Evolutionary conservation across 2,888 invertebrate species (phyloP).

Genomic region (Gerris lacustris): DNA sequence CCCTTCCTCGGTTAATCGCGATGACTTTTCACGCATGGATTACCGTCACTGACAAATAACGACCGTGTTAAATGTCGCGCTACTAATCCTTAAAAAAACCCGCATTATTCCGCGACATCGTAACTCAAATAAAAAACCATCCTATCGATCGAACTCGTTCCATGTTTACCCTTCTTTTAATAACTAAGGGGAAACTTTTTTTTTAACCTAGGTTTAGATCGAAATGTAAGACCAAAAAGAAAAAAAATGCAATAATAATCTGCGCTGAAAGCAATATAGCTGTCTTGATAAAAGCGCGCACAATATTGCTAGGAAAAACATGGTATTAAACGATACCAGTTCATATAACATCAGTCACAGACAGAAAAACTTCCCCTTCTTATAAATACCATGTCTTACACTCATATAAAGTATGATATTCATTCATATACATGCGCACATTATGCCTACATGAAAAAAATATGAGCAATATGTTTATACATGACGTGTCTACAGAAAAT

Average conservation of each 20-base stretch:
- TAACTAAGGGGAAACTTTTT: not conserved
- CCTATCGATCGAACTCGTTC: not conserved
- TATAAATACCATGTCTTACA: not conserved
- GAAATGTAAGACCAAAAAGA: no score
- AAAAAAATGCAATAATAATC: no score
- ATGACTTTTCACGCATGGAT: not conserved
- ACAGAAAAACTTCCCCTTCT: not conserved
- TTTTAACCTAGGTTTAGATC: no score
- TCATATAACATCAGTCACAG: not conserved
- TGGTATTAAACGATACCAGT: not conserved
- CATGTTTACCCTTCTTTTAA: not conserved
- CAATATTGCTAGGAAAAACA: not conserved
- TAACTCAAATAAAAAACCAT: not conserved
- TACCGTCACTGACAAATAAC: not conserved
- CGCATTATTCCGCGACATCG: not conserved
- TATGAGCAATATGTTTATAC: no score
- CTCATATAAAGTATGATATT: no score
- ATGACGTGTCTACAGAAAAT: no score
- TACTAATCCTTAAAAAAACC: not conserved
- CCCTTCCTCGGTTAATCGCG: no score
- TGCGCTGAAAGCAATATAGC: no score
- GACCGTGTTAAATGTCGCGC: not conserved
- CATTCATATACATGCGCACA: no score
- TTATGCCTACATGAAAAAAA: no score
- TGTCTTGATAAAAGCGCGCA: no score